A percentile compares a stretch with the other conserved stretches of the same genome.
Conservation (phyloP, 2,888 invertebrate genomes). For the Furcula furcula region DNA sequence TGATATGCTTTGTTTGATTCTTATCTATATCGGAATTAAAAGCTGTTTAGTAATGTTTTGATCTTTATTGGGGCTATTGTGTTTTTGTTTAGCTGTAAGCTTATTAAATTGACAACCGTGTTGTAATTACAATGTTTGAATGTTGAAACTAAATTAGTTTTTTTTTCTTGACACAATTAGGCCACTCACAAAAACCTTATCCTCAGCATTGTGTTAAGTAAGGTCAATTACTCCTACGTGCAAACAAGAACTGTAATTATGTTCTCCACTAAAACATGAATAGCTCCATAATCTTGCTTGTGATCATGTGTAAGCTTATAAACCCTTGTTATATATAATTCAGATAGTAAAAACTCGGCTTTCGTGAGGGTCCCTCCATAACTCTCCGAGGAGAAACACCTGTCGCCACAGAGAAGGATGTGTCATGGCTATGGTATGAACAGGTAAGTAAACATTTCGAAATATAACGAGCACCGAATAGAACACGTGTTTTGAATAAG, state of each 20-base stretch:
- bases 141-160: not conserved
- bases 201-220: not conserved
- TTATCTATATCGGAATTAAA: conserved; percentile 19
- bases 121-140: not conserved
- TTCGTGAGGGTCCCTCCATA: conserved; percentile 31
- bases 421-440: conserved; percentile 10
- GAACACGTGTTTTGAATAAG: conserved; percentile 10
- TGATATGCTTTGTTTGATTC: conserved; percentile 18
- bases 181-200: not conserved
- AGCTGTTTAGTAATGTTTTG: conserved; percentile 7
- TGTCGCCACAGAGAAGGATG: conserved; percentile 28
- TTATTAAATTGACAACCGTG: not conserved
- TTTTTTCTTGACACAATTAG: not conserved
- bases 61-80: conserved; percentile 4
- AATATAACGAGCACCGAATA: conserved; percentile 3
- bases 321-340: conserved; percentile 42
- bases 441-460: conserved; percentile 22
- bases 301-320: conserved; percentile 23
- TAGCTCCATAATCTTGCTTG: conserved; percentile 19
- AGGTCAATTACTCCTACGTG: not conserved
- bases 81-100: conserved; percentile 6
- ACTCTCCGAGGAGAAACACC: conserved; percentile 35
- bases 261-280: conserved; percentile 14
- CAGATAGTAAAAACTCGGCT: conserved; percentile 34
- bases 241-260: conserved; percentile 9